Conservation (phyloP, 2,113 vertebrate genomes). For the Nycticebus coucang region DNA sequence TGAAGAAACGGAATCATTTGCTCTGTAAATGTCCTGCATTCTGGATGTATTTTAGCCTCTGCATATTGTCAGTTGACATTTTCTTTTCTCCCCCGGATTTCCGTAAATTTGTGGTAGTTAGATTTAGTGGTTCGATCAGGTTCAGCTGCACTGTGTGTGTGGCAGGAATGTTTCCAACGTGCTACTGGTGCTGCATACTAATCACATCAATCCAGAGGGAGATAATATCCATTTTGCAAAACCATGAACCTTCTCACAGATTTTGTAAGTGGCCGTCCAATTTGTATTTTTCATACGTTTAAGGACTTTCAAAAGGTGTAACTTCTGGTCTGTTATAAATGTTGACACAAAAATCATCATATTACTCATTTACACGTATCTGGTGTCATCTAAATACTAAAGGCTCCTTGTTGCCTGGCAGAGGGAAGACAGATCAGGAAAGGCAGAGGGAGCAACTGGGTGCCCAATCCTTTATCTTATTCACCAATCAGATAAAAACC, state of each 20-base stretch:
- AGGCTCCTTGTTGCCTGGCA: background rate
- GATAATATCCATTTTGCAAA: background rate
- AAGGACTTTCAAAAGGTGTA: background rate
- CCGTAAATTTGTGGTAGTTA: background rate
- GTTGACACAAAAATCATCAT: background rate
- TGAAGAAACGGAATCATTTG: background rate
- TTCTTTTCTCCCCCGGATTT: background rate
- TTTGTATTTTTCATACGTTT: background rate
- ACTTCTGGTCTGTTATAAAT: background rate
- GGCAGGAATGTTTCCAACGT: background rate
- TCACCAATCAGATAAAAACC: background rate
- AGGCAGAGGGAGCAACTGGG: background rate
- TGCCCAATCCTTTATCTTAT: background rate
- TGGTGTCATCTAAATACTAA: background rate
- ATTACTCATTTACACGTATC: background rate
- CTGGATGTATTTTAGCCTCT: background rate
- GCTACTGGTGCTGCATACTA: accelerated
- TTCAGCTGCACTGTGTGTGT: background rate
- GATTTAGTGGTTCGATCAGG: background rate
- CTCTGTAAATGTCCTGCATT: background rate
- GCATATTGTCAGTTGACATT: background rate
- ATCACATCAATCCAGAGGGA: background rate
- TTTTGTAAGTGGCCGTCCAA: background rate
- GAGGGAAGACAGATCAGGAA: background rate
- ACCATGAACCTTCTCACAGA: background rate